phyloP scores from a whole-genome alignment of 2,113 vertebrate genomes.

The Cyrtonyx montezumae region DNA sequence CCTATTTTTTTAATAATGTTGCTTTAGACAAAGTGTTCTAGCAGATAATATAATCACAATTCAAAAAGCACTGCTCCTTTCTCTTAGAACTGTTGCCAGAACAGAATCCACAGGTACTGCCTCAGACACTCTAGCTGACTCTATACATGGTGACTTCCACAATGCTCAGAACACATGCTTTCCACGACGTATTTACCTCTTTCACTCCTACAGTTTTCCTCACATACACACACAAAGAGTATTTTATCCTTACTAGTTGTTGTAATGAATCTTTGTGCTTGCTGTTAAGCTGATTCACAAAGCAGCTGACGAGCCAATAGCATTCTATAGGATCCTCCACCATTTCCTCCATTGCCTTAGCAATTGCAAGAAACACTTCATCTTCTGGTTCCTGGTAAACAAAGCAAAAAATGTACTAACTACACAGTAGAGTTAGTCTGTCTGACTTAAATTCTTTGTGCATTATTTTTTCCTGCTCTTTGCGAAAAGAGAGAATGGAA shows the following conservation, averaged over 20 bases:
- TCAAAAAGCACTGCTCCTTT: not conserved
- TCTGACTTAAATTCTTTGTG: not conserved
- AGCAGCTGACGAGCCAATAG: slow-evolving; percentile 93
- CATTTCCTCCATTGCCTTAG: slow-evolving; percentile 93
- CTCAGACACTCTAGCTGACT: not conserved
- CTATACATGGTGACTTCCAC: not conserved
- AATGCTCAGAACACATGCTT: not conserved
- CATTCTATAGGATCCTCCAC: slow-evolving; percentile 91
- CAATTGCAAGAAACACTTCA: slow-evolving; percentile 90
- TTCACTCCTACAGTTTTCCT: not conserved
- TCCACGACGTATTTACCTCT: not conserved
- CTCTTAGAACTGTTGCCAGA: not conserved
- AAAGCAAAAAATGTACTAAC: not conserved
- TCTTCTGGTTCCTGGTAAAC: slow-evolving; percentile 86
- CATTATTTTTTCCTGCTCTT: not conserved
- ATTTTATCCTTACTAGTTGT: slow-evolving; percentile 82
- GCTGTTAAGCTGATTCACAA: slow-evolving; percentile 89
- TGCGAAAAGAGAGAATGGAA: not conserved
- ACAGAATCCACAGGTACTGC: not conserved
- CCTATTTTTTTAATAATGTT: not conserved
- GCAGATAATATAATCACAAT: not conserved
- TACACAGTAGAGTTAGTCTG: not conserved
- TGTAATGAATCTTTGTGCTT: slow-evolving; percentile 93
- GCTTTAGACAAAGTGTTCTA: not conserved
- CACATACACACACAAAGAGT: fast-evolving